Evolutionary conservation across 2,888 invertebrate genomes (phyloP).

Genomic region (Euspilapteryx auroguttella): DNA sequence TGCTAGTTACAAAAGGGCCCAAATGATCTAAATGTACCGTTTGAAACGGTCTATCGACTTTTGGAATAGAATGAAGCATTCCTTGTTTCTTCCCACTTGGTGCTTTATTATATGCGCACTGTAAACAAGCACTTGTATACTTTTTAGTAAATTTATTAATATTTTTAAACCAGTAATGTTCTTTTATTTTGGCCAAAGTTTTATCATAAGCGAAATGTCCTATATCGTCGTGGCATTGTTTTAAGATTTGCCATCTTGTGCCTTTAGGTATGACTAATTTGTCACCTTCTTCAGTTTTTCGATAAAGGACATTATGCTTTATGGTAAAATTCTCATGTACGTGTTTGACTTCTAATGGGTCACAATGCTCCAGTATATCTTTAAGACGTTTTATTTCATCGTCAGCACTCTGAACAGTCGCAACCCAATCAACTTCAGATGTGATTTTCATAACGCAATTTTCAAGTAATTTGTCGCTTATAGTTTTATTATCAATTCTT

Average conservation of each 20-base stretch:
- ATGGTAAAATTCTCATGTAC: slow-evolving; percentile 5
- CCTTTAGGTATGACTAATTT: not conserved
- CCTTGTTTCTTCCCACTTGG: slow-evolving; percentile 9
- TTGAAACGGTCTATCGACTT: slow-evolving; percentile 10
- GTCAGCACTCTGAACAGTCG: slow-evolving; percentile 1
- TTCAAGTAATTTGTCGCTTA: slow-evolving; percentile 6
- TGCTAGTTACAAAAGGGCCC: slow-evolving; percentile 10
- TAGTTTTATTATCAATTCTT: not conserved
- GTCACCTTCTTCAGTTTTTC: slow-evolving; percentile 2
- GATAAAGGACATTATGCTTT: slow-evolving; percentile 5
- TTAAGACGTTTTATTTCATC: slow-evolving; percentile 6
- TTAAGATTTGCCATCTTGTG: not conserved
- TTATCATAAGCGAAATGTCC: slow-evolving; percentile 8
- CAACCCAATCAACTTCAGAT: not conserved
- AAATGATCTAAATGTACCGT: slow-evolving; percentile 13
- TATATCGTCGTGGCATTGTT: not conserved
- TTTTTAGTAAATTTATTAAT: slow-evolving; percentile 11
- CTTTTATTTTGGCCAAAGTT: slow-evolving; percentile 9
- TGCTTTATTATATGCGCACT: slow-evolving; percentile 10
- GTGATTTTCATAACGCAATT: not conserved
- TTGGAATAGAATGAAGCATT: slow-evolving; percentile 10
- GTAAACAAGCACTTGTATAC: slow-evolving; percentile 9
- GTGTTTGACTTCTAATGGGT: slow-evolving; percentile 4
- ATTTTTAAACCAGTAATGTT: slow-evolving; percentile 12
- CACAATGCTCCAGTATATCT: slow-evolving; percentile 5